A percentile compares a stretch with the other conserved stretches of the same genome.
These are phyloP conservation scores for Lutjanus erythropterus DNA, from an alignment of 2,113 vertebrate species.

Conservation along the genomic window DNA sequence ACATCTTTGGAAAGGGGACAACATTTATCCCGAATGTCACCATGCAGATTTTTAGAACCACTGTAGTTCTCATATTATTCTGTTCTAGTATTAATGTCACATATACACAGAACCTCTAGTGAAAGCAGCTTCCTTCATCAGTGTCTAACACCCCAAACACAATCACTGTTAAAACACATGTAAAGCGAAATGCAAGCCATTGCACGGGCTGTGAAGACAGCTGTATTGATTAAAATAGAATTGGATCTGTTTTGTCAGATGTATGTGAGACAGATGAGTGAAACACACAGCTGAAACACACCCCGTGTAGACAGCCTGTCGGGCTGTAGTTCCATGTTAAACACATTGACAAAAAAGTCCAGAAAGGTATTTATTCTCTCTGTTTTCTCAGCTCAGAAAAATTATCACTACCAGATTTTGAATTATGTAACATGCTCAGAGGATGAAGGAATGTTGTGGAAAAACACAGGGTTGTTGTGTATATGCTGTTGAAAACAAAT, in stretches of 20 bases:
- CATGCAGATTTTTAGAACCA: background rate
- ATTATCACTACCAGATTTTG: background rate
- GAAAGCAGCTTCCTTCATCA: background rate
- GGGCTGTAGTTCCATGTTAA: background rate
- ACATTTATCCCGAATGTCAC: background rate
- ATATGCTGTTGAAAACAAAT: background rate
- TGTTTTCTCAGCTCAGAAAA: background rate
- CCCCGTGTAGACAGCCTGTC: background rate
- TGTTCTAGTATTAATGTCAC: background rate
- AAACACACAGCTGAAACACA: background rate
- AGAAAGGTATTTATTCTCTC: background rate
- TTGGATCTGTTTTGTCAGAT: background rate
- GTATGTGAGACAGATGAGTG: background rate
- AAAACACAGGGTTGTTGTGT: background rate
- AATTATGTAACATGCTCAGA: background rate
- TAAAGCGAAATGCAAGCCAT: background rate
- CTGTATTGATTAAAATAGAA: slow-evolving; percentile 26
- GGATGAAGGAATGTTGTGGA: background rate
- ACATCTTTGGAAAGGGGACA: background rate
- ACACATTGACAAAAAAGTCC: background rate
- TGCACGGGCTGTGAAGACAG: background rate
- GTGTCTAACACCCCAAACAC: background rate
- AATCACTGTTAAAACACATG: background rate
- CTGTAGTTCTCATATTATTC: no score
- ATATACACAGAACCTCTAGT: background rate